These are phyloP conservation scores for Phocoena sinus DNA, from an alignment of 2,113 vertebrate species.

Conservation along the genomic window DNA sequence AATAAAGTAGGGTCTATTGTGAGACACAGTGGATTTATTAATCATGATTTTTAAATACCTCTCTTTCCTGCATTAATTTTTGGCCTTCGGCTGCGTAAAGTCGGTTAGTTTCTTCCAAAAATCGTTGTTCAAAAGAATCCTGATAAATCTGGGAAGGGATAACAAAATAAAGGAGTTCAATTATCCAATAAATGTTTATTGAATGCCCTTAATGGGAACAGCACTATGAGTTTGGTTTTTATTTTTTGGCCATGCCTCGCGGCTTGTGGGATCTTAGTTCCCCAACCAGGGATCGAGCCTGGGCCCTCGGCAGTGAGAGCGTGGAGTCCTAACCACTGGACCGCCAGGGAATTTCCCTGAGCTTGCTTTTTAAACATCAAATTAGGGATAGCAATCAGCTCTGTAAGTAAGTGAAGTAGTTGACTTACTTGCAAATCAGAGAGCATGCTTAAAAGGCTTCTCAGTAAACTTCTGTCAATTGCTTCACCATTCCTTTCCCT, in stretches of 20 bases:
- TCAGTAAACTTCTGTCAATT: conserved; percentile 94
- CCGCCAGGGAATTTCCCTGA: background rate
- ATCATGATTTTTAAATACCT: conserved; percentile 84
- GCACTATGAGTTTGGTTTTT: background rate
- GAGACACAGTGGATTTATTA: background rate
- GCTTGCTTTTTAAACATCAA: conserved; percentile 34
- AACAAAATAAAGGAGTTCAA: conserved; percentile 26
- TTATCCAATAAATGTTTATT: conserved; percentile 38
- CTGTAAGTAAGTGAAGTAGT: background rate
- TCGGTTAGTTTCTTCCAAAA: conserved; percentile 97
- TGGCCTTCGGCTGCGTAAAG: conserved; percentile 97
- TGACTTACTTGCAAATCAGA: conserved; percentile 94
- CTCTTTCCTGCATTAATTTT: conserved; percentile 98
- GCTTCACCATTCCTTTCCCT: conserved; percentile 95
- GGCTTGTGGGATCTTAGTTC: background rate
- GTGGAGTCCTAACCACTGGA: background rate
- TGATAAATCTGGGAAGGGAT: conserved; percentile 91
- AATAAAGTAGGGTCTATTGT: conserved; percentile 23
- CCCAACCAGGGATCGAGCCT: background rate
- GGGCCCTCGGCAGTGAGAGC: background rate
- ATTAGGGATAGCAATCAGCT: background rate
- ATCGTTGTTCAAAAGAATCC: conserved; percentile 97
- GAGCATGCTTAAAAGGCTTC: conserved; percentile 98
- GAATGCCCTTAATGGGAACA: conserved; percentile 6
- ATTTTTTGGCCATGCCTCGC: background rate